Conservation (phyloP, 2,888 invertebrate species). For the Ectemnius lituratus region DNA sequence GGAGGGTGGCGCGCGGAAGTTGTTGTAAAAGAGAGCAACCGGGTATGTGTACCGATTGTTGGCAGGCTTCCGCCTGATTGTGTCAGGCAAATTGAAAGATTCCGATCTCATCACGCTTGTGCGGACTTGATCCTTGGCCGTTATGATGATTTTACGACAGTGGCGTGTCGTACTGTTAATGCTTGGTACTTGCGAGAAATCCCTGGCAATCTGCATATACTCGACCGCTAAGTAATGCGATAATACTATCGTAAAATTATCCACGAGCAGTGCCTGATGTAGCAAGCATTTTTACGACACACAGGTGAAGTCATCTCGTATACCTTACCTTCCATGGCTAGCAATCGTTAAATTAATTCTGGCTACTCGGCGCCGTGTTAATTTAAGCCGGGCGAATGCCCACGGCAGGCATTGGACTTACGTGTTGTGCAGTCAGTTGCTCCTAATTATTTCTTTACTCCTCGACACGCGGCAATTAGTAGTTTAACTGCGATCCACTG, state of each 20-base stretch:
- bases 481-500: not conserved
- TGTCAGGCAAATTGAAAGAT: slow-evolving; percentile 34
- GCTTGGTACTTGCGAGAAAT: too few relatives aligned
- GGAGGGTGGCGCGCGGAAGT: slow-evolving; percentile 33
- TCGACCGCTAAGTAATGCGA: too few relatives aligned
- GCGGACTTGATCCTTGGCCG: not conserved
- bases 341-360: not conserved
- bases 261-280: too few relatives aligned
- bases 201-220: too few relatives aligned
- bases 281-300: too few relatives aligned
- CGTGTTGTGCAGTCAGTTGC: not conserved
- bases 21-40: slow-evolving; percentile 13
- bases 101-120: slow-evolving; percentile 19
- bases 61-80: slow-evolving; percentile 40
- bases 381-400: slow-evolving; percentile 2
- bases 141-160: too few relatives aligned
- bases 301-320: too few relatives aligned
- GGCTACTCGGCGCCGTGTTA: not conserved
- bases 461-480: not conserved
- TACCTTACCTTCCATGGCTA: not conserved
- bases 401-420: not conserved
- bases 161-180: too few relatives aligned
- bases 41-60: slow-evolving; percentile 33
- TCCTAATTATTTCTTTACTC: slow-evolving; percentile 4
- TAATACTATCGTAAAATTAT: too few relatives aligned